Base-by-base conservation (phyloP, 2,113 vertebrate genomes). In the Probosciger aterrimus region DNA sequence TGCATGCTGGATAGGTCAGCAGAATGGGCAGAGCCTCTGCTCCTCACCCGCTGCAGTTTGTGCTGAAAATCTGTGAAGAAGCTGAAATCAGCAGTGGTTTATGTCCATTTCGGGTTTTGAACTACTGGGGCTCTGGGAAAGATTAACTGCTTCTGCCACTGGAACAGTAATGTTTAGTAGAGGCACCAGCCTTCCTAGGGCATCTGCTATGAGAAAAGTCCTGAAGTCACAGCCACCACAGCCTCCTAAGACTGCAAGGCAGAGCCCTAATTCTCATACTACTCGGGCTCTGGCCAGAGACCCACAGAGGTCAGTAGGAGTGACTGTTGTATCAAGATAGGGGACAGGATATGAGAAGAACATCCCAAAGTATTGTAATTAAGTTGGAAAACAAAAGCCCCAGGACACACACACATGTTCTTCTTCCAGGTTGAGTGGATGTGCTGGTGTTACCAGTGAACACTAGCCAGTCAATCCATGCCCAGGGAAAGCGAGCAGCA, bases 241-340 rank as follows among this genome's bases (percentile, higher is more conserved):
- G 9, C 27, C 82, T 75, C 47, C 62, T 30, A 73, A 49, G 39
- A 30, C 23, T 19, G 23, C 19, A 52, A 77, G 74, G 41, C 14
- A 93, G 33, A 74, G 31, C 41, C 6, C 7, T 22, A 63, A 44
- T 82, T 62, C 31, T 49, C 25, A 19, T 4, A 19, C 19, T 28
- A 9, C 25, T 59, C 3, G n/a, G 44, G 6, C 0, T 1, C 28
- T 65, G 33, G 18, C 5, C 49, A 4, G 2, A 67, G 24, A 55
- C 23, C 15, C 77, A 30, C 25, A 37, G 39, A 55, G 28, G n/a
- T 39, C 35, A 35, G 25, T 12, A 62, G 31, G 3, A 59, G 22
- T 59, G 50, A 49, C 24, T 47, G 25, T 24, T 43, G 9, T 28
- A 71, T 46, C 18, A 53, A 6, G 6, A 1, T 14, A 10, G 10